phyloP scores from a whole-genome alignment of 2,113 vertebrate species.

The Dinomys branickii region DNA sequence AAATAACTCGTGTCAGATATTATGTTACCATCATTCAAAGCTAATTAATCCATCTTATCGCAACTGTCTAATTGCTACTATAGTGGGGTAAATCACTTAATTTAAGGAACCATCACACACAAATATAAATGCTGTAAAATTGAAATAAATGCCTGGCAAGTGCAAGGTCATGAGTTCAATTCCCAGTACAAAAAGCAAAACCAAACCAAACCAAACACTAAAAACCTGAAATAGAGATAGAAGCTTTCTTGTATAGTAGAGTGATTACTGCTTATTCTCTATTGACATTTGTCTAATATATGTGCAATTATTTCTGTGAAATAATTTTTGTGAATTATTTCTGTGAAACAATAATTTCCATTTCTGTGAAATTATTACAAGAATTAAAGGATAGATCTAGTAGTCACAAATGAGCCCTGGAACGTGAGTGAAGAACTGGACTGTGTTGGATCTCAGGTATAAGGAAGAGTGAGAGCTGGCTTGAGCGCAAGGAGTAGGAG shows the following conservation, averaged over 20 bases:
- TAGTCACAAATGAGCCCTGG: neutral
- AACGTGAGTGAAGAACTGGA: neutral
- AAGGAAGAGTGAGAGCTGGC: neutral
- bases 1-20: neutral
- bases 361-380: constrained; percentile 1
- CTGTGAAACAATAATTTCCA: too few relatives aligned
- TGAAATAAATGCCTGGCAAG: neutral
- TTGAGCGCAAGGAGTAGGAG: neutral
- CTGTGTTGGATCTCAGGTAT: neutral
- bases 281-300: neutral
- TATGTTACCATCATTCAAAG: neutral
- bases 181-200: too few relatives aligned
- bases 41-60: neutral
- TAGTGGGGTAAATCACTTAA: constrained; percentile 20
- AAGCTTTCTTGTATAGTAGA: neutral
- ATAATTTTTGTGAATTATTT: too few relatives aligned
- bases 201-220: too few relatives aligned
- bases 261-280: constrained; percentile 20
- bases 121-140: constrained; percentile 27
- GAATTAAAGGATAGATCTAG: neutral
- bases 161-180: too few relatives aligned
- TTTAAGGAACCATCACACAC: neutral
- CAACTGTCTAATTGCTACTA: neutral
- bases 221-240: neutral
- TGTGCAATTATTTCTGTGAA: too few relatives aligned